Conservation (phyloP, 2,797 vertebrate species). For the Amphiprion clarkii region DNA sequence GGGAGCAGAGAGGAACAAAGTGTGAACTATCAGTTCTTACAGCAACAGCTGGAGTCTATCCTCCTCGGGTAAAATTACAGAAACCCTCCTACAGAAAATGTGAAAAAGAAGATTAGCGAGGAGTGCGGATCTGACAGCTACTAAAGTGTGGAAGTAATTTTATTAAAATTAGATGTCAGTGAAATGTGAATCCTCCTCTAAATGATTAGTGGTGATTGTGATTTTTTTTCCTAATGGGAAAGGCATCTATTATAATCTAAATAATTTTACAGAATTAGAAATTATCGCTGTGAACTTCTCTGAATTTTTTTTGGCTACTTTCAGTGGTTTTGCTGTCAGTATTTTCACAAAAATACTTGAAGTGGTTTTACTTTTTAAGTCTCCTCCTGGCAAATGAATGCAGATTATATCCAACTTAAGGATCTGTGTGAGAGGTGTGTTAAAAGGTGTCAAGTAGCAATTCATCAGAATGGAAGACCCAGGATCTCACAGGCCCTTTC, state of each 20-base stretch:
- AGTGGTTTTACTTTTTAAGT: slow-evolving; percentile 54
- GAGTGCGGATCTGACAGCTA: slow-evolving; percentile 60
- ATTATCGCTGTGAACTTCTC: slow-evolving; percentile 19
- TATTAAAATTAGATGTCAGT: slow-evolving; percentile 63
- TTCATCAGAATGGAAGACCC: slow-evolving; percentile 58
- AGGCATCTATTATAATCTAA: slow-evolving; percentile 31
- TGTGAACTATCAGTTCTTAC: slow-evolving; percentile 79
- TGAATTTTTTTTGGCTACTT: slow-evolving; percentile 5
- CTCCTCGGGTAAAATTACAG: slow-evolving; percentile 90
- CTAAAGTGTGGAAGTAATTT: slow-evolving; percentile 64
- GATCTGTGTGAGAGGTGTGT: slow-evolving; percentile 73
- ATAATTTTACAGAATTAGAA: slow-evolving; percentile 44
- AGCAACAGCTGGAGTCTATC: slow-evolving; percentile 88
- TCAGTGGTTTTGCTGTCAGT: slow-evolving; percentile 25
- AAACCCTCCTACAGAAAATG: slow-evolving; percentile 86
- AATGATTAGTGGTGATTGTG: slow-evolving; percentile 57
- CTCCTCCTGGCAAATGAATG: slow-evolving; percentile 79
- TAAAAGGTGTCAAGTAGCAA: slow-evolving; percentile 69
- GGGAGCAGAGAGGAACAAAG: slow-evolving; percentile 47
- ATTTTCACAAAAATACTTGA: slow-evolving; percentile 36
- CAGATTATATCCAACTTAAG: slow-evolving; percentile 85
- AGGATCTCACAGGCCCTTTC: slow-evolving; percentile 55
- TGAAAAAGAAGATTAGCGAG: slow-evolving; percentile 85
- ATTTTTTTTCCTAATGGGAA: slow-evolving; percentile 45
- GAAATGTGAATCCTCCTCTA: slow-evolving; percentile 51